phyloP scores from a whole-genome alignment of 2,888 invertebrate species.

The Oxycera nigricornis region DNA sequence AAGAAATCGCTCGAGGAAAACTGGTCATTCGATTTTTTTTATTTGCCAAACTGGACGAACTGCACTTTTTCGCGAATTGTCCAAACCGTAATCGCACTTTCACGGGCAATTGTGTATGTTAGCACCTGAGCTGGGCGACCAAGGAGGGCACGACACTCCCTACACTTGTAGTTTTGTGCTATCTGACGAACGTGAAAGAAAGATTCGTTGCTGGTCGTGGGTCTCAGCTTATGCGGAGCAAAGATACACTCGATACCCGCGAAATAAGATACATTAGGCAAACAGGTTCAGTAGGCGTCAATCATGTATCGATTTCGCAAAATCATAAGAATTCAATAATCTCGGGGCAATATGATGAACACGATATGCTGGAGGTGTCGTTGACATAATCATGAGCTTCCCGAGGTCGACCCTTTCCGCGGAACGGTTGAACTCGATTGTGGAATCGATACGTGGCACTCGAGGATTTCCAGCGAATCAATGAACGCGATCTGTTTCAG shows the following conservation, averaged over 20 bases:
- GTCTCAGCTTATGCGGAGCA: not conserved
- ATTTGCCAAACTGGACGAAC: not conserved
- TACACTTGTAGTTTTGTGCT: not conserved
- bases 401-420: not conserved
- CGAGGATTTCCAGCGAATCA: too few species aligned
- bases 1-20: not conserved
- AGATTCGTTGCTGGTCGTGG: not conserved
- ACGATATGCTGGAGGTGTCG: conserved; percentile 8
- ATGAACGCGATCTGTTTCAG: too few species aligned
- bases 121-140: not conserved
- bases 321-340: not conserved
- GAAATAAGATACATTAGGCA: conserved; percentile 26
- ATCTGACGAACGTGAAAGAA: not conserved
- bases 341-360: not conserved
- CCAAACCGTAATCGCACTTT: not conserved
- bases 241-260: conserved; percentile 13
- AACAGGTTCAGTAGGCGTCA: conserved; percentile 37
- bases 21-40: not conserved
- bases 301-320: conserved; percentile 31
- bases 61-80: conserved; percentile 1
- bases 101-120: not conserved
- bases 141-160: not conserved
- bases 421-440: not conserved
- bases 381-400: conserved; percentile 19
- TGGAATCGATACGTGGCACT: too few species aligned